Conservation (phyloP, 2,888 invertebrate genomes). For the Hypercompe scribonia region DNA sequence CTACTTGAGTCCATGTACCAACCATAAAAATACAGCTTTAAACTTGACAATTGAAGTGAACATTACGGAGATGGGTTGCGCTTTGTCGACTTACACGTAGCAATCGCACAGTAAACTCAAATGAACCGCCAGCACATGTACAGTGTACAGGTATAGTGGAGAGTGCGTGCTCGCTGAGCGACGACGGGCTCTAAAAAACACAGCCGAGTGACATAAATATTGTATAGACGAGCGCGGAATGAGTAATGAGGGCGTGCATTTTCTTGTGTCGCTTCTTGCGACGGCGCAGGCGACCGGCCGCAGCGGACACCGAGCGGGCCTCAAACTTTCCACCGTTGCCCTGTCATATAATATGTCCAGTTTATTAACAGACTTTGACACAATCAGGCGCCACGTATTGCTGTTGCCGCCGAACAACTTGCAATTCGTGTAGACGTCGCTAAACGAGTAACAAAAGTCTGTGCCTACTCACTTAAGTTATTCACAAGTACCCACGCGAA, state of each 20-base stretch:
- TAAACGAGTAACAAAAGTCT: constrained; percentile 6
- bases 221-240: constrained; percentile 80
- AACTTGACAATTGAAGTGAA: not conserved
- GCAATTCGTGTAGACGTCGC: not conserved
- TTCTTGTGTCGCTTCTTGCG: constrained; percentile 52
- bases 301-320: constrained; percentile 22
- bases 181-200: constrained; percentile 62
- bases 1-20: not conserved
- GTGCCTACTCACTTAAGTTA: not conserved
- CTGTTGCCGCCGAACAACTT: constrained; percentile 1
- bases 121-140: constrained; percentile 22
- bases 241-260: constrained; percentile 73
- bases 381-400: constrained; percentile 15
- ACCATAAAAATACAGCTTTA: not conserved
- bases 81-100: constrained; percentile 24
- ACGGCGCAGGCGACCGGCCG: constrained; percentile 1
- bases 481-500: not conserved
- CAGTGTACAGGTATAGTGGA: constrained; percentile 17
- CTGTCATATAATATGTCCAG: constrained; percentile 27
- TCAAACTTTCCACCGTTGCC: constrained; percentile 41
- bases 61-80: constrained; percentile 1
- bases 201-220: constrained; percentile 79
- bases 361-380: constrained; percentile 21
- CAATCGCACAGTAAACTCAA: constrained; percentile 36
- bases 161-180: constrained; percentile 39